A percentile compares a stretch with the other conserved stretches of the same genome.
Evolutionary conservation across 2,797 vertebrate genomes (phyloP).

Genomic region (Clarias platycephalus): DNA sequence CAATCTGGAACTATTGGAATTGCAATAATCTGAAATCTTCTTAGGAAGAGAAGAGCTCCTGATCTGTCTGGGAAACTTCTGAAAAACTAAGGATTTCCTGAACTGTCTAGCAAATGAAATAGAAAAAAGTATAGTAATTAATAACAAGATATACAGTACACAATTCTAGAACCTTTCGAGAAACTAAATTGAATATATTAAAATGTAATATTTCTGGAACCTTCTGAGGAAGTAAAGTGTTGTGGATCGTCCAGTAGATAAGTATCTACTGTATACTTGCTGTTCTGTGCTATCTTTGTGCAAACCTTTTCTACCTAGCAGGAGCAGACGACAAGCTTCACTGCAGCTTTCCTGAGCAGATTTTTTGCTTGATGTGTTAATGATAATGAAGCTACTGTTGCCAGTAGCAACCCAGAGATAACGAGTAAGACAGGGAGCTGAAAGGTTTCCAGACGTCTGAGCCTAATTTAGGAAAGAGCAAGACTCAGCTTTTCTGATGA

Average conservation of each 20-base stretch:
- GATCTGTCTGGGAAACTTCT: too few species aligned
- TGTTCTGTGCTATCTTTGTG: neutral
- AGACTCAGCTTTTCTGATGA: conserved; percentile 20
- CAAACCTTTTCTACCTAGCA: neutral
- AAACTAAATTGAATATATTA: too few species aligned
- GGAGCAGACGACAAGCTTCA: neutral
- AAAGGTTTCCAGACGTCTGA: conserved; percentile 17
- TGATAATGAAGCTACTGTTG: conserved; percentile 42
- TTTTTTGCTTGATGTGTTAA: conserved; percentile 35
- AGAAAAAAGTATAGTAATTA: too few species aligned
- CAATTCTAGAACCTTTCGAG: too few species aligned
- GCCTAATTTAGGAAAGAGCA: conserved; percentile 26
- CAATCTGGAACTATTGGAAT: too few species aligned
- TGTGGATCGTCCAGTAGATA: neutral
- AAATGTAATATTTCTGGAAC: too few species aligned
- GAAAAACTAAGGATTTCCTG: too few species aligned
- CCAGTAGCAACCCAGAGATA: conserved; percentile 30
- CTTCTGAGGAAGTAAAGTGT: neutral
- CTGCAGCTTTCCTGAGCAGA: conserved; percentile 6
- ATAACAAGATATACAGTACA: too few species aligned
- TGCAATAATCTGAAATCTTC: too few species aligned
- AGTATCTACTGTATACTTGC: neutral
- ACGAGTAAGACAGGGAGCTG: conserved; percentile 19
- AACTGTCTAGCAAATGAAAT: too few species aligned
- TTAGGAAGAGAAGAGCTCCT: too few species aligned